These are phyloP conservation scores for Cabera pusaria DNA, from an alignment of 2,888 invertebrate species.

Conservation along the genomic window DNA sequence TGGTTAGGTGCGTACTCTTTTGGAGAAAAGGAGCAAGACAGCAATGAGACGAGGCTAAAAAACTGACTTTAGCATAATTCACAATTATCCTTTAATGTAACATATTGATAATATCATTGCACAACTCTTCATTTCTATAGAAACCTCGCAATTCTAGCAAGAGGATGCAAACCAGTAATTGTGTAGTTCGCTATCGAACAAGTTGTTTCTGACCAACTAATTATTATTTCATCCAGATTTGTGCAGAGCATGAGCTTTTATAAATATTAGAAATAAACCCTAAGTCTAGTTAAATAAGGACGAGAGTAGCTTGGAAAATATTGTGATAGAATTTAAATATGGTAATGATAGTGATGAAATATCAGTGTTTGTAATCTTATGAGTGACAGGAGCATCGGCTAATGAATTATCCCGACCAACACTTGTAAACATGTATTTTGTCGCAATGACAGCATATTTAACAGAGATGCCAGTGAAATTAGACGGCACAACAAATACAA, in stretches of 20 bases:
- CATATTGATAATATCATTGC: too few relatives aligned
- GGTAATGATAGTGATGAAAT: constrained; percentile 25
- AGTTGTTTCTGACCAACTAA: constrained; percentile 37
- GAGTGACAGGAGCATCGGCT: constrained; percentile 34
- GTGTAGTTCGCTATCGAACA: constrained; percentile 28
- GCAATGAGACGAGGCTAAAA: too few relatives aligned
- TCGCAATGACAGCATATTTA: too few relatives aligned
- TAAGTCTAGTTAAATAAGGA: background rate
- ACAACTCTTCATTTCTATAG: too few relatives aligned
- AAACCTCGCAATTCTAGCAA: constrained; percentile 7
- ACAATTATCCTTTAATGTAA: too few relatives aligned
- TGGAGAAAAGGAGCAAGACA: too few relatives aligned
- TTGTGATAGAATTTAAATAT: constrained; percentile 22
- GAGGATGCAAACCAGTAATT: constrained; percentile 31
- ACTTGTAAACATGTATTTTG: background rate
- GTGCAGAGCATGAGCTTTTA: background rate
- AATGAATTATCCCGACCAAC: constrained; percentile 32
- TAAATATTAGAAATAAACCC: background rate
- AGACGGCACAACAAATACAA: too few relatives aligned
- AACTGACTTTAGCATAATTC: too few relatives aligned
- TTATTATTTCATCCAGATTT: constrained; percentile 38
- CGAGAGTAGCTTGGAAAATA: constrained; percentile 1
- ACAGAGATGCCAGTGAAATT: too few relatives aligned
- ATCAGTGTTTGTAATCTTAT: constrained; percentile 29
- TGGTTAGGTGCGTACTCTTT: too few relatives aligned